phyloP scores from a whole-genome alignment of 1,140 invertebrate species.

The Idris sp. region DNA sequence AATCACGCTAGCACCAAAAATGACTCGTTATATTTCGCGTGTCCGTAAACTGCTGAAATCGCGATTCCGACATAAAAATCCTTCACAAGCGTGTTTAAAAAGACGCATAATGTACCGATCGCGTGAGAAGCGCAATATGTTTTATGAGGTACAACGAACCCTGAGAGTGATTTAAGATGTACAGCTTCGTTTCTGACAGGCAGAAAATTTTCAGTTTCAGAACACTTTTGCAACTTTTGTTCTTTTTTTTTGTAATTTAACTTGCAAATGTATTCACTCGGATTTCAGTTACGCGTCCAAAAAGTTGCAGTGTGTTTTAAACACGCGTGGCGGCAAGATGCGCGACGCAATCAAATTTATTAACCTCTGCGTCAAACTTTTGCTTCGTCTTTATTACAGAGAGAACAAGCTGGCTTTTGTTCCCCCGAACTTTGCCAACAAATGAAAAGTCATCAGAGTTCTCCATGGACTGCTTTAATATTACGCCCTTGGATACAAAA shows the following conservation, averaged over 20 bases:
- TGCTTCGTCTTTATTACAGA: conserved; percentile 29
- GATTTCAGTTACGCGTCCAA: conserved; percentile 22
- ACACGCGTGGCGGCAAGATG: conserved; percentile 21
- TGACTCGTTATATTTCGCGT: conserved; percentile 9
- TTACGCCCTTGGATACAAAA: conserved; percentile 1
- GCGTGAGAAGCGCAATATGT: conserved; percentile 45
- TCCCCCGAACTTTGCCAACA: conserved; percentile 16
- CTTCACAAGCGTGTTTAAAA: conserved; percentile 17
- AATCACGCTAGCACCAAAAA: not conserved
- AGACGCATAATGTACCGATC: conserved; percentile 35
- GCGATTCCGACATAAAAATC: conserved; percentile 21
- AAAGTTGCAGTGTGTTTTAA: conserved; percentile 43
- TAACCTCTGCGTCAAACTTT: conserved; percentile 53
- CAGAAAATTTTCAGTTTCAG: conserved; percentile 14
- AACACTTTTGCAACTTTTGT: conserved; percentile 12
- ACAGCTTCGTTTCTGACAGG: conserved; percentile 15
- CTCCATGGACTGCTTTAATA: conserved; percentile 15
- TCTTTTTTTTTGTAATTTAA: no score
- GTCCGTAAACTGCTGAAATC: conserved; percentile 10
- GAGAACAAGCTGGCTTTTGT: conserved; percentile 36
- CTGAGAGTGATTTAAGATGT: conserved; percentile 28
- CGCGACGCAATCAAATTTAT: conserved; percentile 45
- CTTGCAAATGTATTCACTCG: conserved; percentile 50
- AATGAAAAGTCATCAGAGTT: conserved; percentile 30
- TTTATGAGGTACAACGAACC: conserved; percentile 25